phyloP scores from a whole-genome alignment of 2,113 vertebrate species.

The Triplophysa tibetana region DNA sequence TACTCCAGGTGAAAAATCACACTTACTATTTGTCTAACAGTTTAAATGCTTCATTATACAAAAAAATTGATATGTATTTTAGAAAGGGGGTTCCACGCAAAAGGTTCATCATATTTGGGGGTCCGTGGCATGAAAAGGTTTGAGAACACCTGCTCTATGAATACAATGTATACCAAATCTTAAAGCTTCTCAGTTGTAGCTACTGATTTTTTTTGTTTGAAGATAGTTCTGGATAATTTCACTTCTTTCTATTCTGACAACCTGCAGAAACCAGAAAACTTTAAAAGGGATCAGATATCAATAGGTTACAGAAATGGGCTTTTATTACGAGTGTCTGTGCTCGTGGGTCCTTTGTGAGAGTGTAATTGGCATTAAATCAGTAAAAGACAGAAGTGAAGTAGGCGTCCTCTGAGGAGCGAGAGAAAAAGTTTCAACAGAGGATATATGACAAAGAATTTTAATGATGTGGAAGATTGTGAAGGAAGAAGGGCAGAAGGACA shows the following conservation, averaged over 20 bases:
- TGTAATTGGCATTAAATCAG: constrained; percentile 50
- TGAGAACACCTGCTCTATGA: neutral
- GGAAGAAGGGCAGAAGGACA: neutral
- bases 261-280: too few relatives aligned
- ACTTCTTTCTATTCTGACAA: too few relatives aligned
- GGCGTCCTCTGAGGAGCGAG: constrained; percentile 24
- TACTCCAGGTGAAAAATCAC: neutral
- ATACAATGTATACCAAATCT: too few relatives aligned
- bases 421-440: neutral
- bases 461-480: constrained; percentile 16
- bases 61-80: too few relatives aligned
- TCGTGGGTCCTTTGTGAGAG: constrained; percentile 27
- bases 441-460: constrained; percentile 25
- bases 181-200: too few relatives aligned
- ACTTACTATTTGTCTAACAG: neutral
- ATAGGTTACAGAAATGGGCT: constrained; percentile 8
- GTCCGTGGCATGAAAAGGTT: too few relatives aligned
- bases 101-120: too few relatives aligned
- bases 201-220: too few relatives aligned
- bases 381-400: constrained; percentile 25
- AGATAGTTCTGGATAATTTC: too few relatives aligned
- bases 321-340: constrained; percentile 10
- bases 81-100: too few relatives aligned
- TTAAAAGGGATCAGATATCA: constrained; percentile 11
- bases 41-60: too few relatives aligned